phyloP scores from a whole-genome alignment of 2,888 invertebrate genomes.

The Limenitis camilla region DNA sequence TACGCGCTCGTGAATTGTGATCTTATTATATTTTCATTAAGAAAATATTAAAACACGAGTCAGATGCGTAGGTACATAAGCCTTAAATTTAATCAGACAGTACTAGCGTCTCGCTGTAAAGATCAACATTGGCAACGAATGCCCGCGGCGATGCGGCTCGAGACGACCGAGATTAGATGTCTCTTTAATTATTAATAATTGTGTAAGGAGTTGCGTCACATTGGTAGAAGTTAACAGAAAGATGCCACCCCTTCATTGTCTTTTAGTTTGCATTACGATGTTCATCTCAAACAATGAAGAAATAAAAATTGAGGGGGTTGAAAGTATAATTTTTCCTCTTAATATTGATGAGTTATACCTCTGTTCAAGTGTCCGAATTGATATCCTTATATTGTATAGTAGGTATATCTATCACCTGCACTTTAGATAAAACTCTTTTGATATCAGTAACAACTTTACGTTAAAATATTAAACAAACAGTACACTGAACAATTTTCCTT shows the following conservation, averaged over 20 bases:
- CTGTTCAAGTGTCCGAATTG: too few species aligned
- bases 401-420: conserved; percentile 1
- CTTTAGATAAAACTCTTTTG: too few species aligned
- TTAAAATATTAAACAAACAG: too few species aligned
- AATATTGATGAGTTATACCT: not conserved
- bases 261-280: conserved; percentile 30
- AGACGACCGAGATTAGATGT: conserved; percentile 51
- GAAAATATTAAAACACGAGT: conserved; percentile 42
- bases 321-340: conserved; percentile 9
- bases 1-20: too few species aligned
- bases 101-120: conserved; percentile 40
- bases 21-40: conserved; percentile 55
- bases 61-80: conserved; percentile 36
- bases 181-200: conserved; percentile 67
- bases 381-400: too few species aligned
- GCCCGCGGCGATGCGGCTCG: conserved; percentile 31
- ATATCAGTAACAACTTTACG: too few species aligned
- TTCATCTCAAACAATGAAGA: conserved; percentile 17
- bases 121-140: conserved; percentile 53
- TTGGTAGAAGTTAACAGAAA: conserved; percentile 8
- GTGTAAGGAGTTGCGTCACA: conserved; percentile 58
- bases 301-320: conserved; percentile 11
- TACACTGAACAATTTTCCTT: too few species aligned
- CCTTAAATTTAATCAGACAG: conserved; percentile 52
- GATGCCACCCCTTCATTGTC: conserved; percentile 40